Evolutionary conservation across 2,888 invertebrate species (phyloP).

Genomic region (Lochmaea capreae): DNA sequence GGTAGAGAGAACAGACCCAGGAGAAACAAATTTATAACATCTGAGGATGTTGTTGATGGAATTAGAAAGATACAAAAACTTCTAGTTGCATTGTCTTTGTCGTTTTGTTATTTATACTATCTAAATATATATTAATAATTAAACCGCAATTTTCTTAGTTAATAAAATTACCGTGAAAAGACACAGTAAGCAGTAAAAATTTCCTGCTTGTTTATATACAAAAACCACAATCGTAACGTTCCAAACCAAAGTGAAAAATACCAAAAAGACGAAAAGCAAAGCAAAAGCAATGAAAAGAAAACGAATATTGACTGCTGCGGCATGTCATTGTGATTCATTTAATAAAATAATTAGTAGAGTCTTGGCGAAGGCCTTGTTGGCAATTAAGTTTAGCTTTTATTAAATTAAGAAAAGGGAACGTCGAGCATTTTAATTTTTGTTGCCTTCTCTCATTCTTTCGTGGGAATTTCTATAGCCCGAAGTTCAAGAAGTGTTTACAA

Average conservation of each 20-base stretch:
- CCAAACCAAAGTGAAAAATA: neutral
- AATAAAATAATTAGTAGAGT: slow-evolving; percentile 61
- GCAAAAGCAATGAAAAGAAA: slow-evolving; percentile 7
- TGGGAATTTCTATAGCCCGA: neutral
- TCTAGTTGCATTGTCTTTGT: too few relatives aligned
- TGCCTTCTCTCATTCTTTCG: slow-evolving; percentile 51
- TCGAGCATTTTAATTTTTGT: slow-evolving; percentile 63
- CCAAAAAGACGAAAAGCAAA: slow-evolving; percentile 25
- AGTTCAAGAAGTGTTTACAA: slow-evolving; percentile 3
- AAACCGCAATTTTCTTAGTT: too few relatives aligned
- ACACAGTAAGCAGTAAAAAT: too few relatives aligned
- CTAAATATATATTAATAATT: too few relatives aligned
- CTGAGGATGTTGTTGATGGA: too few relatives aligned
- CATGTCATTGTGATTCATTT: slow-evolving; percentile 59
- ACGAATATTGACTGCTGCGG: slow-evolving; percentile 51
- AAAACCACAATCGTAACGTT: too few relatives aligned
- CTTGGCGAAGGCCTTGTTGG: slow-evolving; percentile 51
- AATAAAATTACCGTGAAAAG: too few relatives aligned
- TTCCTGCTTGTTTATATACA: too few relatives aligned
- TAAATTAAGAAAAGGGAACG: slow-evolving; percentile 63
- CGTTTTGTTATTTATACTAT: too few relatives aligned
- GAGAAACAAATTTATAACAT: too few relatives aligned
- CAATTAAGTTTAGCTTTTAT: slow-evolving; percentile 63
- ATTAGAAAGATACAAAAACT: too few relatives aligned
- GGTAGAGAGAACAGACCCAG: too few relatives aligned